Evolutionary conservation across 2,113 vertebrate genomes (phyloP).

Genomic region (Malaclemys terrapin): DNA sequence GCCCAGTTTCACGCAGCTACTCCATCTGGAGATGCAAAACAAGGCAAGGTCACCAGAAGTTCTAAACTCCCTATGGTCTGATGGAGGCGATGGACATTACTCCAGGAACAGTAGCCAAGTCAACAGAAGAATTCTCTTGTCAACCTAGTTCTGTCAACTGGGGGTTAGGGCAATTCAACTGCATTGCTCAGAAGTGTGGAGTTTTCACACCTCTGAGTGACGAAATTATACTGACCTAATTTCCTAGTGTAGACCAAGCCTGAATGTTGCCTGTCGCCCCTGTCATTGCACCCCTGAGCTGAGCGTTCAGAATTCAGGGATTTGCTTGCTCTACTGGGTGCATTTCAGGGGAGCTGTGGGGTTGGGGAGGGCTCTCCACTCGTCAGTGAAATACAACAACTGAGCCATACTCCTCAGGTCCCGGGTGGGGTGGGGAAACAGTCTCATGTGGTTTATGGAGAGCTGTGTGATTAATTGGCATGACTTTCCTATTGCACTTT

Average conservation of each 20-base stretch:
- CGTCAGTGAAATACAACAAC: not conserved
- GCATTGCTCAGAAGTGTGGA: too few relatives aligned
- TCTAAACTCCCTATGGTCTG: not conserved
- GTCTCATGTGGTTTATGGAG: slow-evolving; percentile 4
- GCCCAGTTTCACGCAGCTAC: not conserved
- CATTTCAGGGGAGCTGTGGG: not conserved
- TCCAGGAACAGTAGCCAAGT: not conserved
- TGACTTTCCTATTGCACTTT: slow-evolving; percentile 12
- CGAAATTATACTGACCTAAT: too few relatives aligned
- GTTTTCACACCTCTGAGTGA: too few relatives aligned
- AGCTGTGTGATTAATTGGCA: slow-evolving; percentile 47
- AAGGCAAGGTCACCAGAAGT: not conserved
- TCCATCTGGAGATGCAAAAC: not conserved
- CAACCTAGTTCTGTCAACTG: too few relatives aligned
- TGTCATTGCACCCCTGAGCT: not conserved
- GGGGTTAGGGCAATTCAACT: too few relatives aligned
- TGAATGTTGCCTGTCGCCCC: not conserved
- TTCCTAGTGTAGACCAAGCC: not conserved
- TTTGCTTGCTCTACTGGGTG: not conserved
- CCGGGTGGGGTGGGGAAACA: not conserved
- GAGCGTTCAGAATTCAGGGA: not conserved
- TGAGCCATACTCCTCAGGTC: not conserved
- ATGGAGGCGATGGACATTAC: not conserved
- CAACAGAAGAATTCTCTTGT: too few relatives aligned
- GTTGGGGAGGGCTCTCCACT: not conserved